Conservation (phyloP, 1,140 invertebrate species). For the Danaus melanippus region DNA sequence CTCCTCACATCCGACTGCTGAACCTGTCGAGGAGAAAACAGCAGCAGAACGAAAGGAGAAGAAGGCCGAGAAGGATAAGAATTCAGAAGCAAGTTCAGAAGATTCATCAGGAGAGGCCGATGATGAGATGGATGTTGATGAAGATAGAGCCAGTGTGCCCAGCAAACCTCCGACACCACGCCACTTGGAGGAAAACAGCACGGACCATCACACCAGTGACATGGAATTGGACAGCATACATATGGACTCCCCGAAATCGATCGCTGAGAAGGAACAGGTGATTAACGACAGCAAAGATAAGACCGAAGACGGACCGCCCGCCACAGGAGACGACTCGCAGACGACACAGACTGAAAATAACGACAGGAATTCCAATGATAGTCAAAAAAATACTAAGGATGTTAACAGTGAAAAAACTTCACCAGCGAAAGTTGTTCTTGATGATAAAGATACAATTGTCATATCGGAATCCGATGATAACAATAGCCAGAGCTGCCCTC, state of each 20-base stretch:
- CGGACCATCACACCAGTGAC: conserved; percentile 60
- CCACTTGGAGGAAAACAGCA: conserved; percentile 51
- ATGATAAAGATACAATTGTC: conserved; percentile 68
- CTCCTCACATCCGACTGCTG: conserved; percentile 34
- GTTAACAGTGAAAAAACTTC: conserved; percentile 51
- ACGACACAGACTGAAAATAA: conserved; percentile 23
- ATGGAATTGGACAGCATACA: conserved; percentile 69
- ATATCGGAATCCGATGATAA: conserved; percentile 71
- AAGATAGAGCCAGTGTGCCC: conserved; percentile 46
- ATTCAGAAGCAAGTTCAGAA: conserved; percentile 70
- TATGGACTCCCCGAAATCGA: conserved; percentile 62
- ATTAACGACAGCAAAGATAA: conserved; percentile 43
- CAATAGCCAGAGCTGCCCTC: conserved; percentile 63
- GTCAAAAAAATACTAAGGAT: conserved; percentile 27
- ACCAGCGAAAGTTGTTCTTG: conserved; percentile 34
- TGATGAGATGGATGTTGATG: conserved; percentile 75
- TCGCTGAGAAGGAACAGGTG: conserved; percentile 60
- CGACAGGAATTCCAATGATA: conserved; percentile 15
- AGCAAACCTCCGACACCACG: conserved; percentile 50
- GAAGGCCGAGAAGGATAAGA: conserved; percentile 71
- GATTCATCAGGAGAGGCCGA: conserved; percentile 76
- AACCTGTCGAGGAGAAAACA: conserved; percentile 26
- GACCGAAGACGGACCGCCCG: conserved; percentile 26
- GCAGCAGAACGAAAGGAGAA: conserved; percentile 36
- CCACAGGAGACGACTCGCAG: conserved; percentile 25